Base-by-base conservation (phyloP, 1,140 invertebrate species). In the Aphelinus atriplicis region DNA sequence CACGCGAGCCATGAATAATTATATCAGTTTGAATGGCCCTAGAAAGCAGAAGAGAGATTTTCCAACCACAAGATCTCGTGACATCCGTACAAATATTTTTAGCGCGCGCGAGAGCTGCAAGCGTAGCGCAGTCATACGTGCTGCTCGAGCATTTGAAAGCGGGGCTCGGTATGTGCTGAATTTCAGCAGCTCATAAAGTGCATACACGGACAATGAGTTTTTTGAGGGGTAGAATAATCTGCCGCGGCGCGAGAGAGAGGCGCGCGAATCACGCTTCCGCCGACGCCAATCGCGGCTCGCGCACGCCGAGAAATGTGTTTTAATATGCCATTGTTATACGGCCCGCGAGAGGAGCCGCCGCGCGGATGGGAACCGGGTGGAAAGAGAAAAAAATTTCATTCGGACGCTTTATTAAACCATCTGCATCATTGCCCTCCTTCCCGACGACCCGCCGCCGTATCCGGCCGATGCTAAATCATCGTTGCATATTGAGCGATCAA, bases 311-410 rank as follows among this genome's bases (percentile, higher is more conserved):
- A 73, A 53, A 56, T 67, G n/a, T 51, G 3, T 46, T 67, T 73
- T 73, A 73, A 73, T 73, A 61, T 47, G 56, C 56, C n/a, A 67
- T 73, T 73, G 71, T 73, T 73, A n/a, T 47, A 47, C 45, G 5
- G 7, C 46, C 6, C 26, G n/a, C 2, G 5, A 6, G 1, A 1
- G 48, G 51, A 60, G 48, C 2, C 2, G 26, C 26, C 26, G 48
- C 42, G 7, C n/a, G 3, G 57, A 69, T 7, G 48, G 9, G 7
- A 62, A 43, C n/a, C 10, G 26, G 3, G 56, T 55, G 10, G 26
- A 26, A 26, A 26, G 47, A 9, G 5, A 53, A 73, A 73, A 66
- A 73, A 65, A 73, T 55, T 73, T 72, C 56, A 67, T 67, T 73
- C 45, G 26, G 55, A 67, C 26, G 50, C 71, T 73, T 73, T 67